Evolutionary conservation across 2,113 vertebrate species (phyloP), one percentile per base, ranked within the genome.

Genomic region (Petromus typicus): DNA sequence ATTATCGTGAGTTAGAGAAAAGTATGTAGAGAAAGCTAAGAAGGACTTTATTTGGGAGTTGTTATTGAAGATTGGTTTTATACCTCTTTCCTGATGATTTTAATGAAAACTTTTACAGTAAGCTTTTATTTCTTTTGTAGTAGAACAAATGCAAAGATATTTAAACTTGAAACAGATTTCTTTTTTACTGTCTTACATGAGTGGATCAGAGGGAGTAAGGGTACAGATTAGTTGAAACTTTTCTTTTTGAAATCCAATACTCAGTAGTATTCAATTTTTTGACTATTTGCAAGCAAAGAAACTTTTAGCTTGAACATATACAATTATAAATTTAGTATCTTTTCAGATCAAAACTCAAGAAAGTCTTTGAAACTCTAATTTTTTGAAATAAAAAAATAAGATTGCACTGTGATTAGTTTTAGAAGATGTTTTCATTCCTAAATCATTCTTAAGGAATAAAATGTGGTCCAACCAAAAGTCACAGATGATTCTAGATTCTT

Each of bases 391-490:
- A 79, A 57, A 27, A 86, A 59, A 80, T 75, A 51, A 96, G 96
- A 93, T 30, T 4, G 73, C 25, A 48, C 1, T 89, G 37, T 80
- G 3, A 90, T 92, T 97, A 95, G 56, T 93, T 93, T 37, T 45
- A 89, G 96, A 90, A 37, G 18, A 90, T 4, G 92, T 32, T 93
- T 94, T 93, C n/a, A 91, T 11, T 51, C 48, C 48, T 51, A 90
- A 86, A 63, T 71, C 89, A 81, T 84, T 94, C 18, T 40, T 34
- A 3, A 30, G 2, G 45, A 86, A 66, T 20, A 61, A 75, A 96
- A 76, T 69, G 86, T 51, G 9, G 75, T 90, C 32, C 81, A 90
- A 87, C 0, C 3, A 67, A 63, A 76, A 92, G 4, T 56, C 40
- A 6, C 8, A 78, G 27, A 23, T 85, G 37, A 32, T 5, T 64